Base-by-base conservation (phyloP, 2,888 invertebrate species). In the Cataglyphis altisquamis region DNA sequence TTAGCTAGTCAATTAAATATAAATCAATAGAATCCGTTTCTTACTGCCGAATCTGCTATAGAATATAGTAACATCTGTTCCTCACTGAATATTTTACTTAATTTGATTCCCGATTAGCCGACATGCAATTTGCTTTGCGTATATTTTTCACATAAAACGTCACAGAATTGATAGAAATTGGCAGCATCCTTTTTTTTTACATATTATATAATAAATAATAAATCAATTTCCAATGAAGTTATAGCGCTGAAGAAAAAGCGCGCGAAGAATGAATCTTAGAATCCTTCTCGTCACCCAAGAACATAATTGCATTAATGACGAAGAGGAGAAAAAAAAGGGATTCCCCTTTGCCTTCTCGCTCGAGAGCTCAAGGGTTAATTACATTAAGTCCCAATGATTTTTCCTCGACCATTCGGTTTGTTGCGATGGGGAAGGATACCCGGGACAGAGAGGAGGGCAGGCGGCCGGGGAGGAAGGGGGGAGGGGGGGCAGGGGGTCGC, bases 311-410 rank as follows among this genome's bases (percentile, higher is more conserved):
- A 32, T 52, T 36, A 68, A 70, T 72, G 73, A 52, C 12, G 45
- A 48, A 32, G 81, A 70, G 82, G 60, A 72, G 60, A 72, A 66
- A 83, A 83, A 68, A 57, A 83, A 82, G 82, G 75, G 52, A 73
- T 60, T 55, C 57, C 45, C 48, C 29, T 21, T 18, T 25, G 9
- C 21, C 63, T 70, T 41, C 57, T 36, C 83, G 55, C 73, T 83
- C 85, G 72, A 82, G 82, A 87, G 86, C 80, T 84, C 83, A 78
- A 84, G 21, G 74, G 89, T 90, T 90, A 90, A 90, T 90, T 86
- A 86, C 87, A 84, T 90, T 90, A 90, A 48, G 86, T 90, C 84
- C 85, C 90, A 75, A 89, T 89, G 90, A 90, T 85, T 90, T 84
- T 85, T 74, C 52, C 84, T 64, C 84, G 81, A 62, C 82, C 72